Conservation (phyloP, 2,113 vertebrate species). For the Hirundichthys speculiger region DNA sequence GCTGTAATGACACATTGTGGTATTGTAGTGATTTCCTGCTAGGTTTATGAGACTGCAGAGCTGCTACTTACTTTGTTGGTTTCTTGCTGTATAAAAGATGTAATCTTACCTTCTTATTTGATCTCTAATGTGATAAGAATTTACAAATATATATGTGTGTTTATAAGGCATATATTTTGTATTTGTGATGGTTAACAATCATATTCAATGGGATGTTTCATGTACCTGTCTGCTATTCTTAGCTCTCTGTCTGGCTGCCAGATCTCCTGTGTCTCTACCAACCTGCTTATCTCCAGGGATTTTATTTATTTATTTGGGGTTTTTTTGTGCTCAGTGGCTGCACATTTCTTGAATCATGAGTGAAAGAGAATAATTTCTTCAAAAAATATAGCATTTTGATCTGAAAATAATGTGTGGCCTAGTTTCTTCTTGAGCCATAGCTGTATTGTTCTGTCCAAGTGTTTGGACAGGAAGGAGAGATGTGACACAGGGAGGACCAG, state of each 20-base stretch:
- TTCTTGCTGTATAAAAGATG: conserved; percentile 7
- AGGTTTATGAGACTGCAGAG: conserved; percentile 13
- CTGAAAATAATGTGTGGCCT: conserved; percentile 4
- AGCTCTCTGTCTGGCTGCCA: conserved; percentile 38
- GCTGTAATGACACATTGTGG: conserved; percentile 12
- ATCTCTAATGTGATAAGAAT: not conserved
- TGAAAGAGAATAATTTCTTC: not conserved
- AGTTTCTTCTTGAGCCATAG: conserved; percentile 30
- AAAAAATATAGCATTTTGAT: conserved; percentile 4
- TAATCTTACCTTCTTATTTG: not conserved
- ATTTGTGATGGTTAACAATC: not conserved
- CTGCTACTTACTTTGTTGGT: not conserved
- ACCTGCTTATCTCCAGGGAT: conserved; percentile 36
- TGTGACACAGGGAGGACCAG: conserved; percentile 75
- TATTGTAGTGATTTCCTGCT: conserved; percentile 35
- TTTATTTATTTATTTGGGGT: conserved; percentile 5
- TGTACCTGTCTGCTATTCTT: conserved; percentile 54
- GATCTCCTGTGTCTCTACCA: conserved; percentile 31
- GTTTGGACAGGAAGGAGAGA: conserved; percentile 74
- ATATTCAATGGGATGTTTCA: not conserved
- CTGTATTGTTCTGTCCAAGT: conserved; percentile 53
- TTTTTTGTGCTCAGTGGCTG: conserved; percentile 1
- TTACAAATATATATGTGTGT: no score
- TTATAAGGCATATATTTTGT: not conserved
- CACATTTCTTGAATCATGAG: conserved; percentile 15